A percentile compares a stretch with the other conserved stretches of the same genome.
phyloP scores from a whole-genome alignment of 2,797 vertebrate genomes.

The Halcyon badia region DNA sequence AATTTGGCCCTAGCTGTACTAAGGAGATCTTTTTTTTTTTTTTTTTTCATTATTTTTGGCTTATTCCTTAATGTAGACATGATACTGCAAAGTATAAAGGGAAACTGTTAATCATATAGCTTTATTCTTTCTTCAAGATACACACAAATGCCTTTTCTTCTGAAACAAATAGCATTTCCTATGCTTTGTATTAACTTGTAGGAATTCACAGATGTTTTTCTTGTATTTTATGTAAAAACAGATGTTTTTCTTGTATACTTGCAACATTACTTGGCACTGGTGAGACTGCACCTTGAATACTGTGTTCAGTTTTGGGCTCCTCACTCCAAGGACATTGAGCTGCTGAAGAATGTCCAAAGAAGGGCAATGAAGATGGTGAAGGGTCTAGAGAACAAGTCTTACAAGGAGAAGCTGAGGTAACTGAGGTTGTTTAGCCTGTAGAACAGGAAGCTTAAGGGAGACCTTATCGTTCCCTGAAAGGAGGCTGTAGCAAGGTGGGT shows the following conservation, averaged over 20 bases:
- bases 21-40: background rate
- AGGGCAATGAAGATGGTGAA: background rate
- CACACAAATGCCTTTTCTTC: background rate
- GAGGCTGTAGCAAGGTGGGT: background rate
- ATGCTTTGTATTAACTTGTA: background rate
- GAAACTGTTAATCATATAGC: background rate
- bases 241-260: background rate
- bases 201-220: background rate
- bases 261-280: background rate
- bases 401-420: background rate
- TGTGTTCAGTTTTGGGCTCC: background rate
- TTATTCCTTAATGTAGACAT: background rate
- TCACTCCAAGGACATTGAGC: background rate
- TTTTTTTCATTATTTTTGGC: background rate
- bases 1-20: rapidly evolving
- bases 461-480: too few relatives aligned
- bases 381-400: background rate
- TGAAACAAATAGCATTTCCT: background rate
- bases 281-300: background rate
- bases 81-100: background rate
- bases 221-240: background rate
- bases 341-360: background rate
- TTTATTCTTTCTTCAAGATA: background rate
- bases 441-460: background rate
- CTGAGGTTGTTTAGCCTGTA: background rate